Conservation (phyloP, 2,113 vertebrate species). For the Falco punctatus region DNA sequence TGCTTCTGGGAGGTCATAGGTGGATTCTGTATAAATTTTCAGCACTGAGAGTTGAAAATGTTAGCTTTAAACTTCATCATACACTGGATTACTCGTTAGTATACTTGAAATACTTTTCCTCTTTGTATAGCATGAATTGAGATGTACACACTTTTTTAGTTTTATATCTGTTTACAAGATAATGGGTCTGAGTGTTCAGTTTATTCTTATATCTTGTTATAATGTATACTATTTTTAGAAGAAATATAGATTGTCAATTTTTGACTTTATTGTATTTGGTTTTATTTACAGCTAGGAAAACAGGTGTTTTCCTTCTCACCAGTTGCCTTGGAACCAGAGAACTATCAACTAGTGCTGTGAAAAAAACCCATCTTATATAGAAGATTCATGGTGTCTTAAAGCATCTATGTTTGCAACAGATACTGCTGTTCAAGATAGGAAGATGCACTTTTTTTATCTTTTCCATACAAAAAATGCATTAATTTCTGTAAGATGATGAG, state of each 20-base stretch:
- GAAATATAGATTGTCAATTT: constrained; percentile 2
- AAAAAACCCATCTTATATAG: not conserved
- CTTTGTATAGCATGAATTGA: constrained; percentile 35
- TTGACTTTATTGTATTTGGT: constrained; percentile 27
- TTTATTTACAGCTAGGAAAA: constrained; percentile 28
- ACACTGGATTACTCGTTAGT: constrained; percentile 36
- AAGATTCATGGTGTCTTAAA: not conserved
- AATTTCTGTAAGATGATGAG: not conserved
- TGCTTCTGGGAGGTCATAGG: not conserved
- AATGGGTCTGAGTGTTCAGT: not conserved
- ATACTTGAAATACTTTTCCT: constrained; percentile 39
- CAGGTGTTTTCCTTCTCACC: not conserved
- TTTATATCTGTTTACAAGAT: constrained; percentile 33
- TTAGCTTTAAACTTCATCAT: constrained; percentile 30
- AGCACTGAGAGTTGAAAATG: constrained; percentile 7
- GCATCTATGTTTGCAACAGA: not conserved
- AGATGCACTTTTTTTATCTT: not conserved
- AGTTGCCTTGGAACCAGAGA: not conserved
- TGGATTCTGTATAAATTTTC: not conserved
- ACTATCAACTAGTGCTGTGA: not conserved
- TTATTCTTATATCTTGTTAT: constrained; percentile 8
- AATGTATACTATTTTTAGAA: constrained; percentile 29
- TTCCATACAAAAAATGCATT: not conserved
- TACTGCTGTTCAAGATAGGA: not conserved
- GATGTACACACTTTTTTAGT: constrained; percentile 6